A percentile compares a stretch with the other conserved stretches of the same genome.
phyloP scores from a whole-genome alignment of 2,113 vertebrate genomes.

The Prionailurus bengalensis region DNA sequence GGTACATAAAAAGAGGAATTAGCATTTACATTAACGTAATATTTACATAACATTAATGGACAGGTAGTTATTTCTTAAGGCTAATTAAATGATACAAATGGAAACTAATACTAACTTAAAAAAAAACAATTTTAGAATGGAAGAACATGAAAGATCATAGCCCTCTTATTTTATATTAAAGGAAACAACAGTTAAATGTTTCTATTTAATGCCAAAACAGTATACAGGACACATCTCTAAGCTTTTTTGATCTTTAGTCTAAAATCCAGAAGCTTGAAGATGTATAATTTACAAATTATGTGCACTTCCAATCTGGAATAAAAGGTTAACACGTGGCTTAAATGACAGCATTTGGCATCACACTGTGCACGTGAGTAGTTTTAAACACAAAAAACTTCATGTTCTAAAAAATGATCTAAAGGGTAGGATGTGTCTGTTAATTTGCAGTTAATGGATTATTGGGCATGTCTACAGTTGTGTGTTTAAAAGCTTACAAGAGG shows the following conservation, averaged over 20 bases:
- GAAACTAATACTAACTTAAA: background rate
- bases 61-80: background rate
- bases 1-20: background rate
- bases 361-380: background rate
- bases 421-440: background rate
- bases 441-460: background rate
- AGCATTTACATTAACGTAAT: background rate
- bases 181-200: background rate
- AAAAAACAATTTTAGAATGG: background rate
- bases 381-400: constrained; percentile 20
- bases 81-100: constrained; percentile 25
- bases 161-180: background rate
- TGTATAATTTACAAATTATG: constrained; percentile 11
- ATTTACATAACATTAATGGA: no score
- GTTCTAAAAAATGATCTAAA: constrained; percentile 24
- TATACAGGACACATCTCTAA: background rate
- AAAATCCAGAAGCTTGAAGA: constrained; percentile 30
- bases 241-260: constrained; percentile 55
- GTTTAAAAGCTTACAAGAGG: background rate
- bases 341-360: constrained; percentile 46
- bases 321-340: constrained; percentile 33
- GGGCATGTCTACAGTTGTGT: background rate
- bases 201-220: background rate
- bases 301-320: constrained; percentile 10
- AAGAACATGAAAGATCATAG: background rate